Percentiles rank a stretch among this genome's conserved stretches.
Evolutionary conservation across 2,888 invertebrate species (phyloP).

Genomic region (Hypselothyrea guttata): DNA sequence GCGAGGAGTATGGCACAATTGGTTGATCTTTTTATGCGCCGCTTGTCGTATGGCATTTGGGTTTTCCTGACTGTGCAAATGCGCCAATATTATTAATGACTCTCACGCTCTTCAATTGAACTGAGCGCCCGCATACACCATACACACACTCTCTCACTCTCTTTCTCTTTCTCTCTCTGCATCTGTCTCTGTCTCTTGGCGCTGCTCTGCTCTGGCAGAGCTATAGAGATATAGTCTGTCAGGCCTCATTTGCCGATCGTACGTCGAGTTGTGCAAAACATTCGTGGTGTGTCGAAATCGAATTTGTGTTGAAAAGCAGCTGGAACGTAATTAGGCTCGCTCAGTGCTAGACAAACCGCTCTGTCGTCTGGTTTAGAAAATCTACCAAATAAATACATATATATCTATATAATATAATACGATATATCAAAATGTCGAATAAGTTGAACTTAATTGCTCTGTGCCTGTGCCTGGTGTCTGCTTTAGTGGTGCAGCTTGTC

Average conservation of each 20-base stretch:
- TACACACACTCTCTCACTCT: constrained; percentile 4
- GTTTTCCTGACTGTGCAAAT: constrained; percentile 46
- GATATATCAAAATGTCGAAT: constrained; percentile 47
- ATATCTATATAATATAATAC: background rate
- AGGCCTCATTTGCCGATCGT: constrained; percentile 45
- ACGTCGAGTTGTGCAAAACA: constrained; percentile 71
- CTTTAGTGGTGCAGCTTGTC: constrained; percentile 48
- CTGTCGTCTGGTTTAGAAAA: constrained; percentile 60
- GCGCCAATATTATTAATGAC: constrained; percentile 61
- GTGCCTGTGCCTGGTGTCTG: constrained; percentile 58
- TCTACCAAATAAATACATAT: constrained; percentile 8
- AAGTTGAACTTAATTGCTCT: constrained; percentile 43
- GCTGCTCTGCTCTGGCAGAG: constrained; percentile 4
- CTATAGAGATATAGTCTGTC: constrained; percentile 12
- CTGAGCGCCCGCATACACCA: constrained; percentile 46
- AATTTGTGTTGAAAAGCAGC: constrained; percentile 69
- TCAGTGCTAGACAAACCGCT: constrained; percentile 63
- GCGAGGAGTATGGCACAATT: constrained; percentile 23
- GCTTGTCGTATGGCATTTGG: constrained; percentile 42
- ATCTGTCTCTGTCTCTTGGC: background rate
- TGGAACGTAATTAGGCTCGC: constrained; percentile 55
- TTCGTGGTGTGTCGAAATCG: constrained; percentile 21
- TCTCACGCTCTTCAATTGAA: constrained; percentile 73
- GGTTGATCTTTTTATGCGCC: constrained; percentile 48
- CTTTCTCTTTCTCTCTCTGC: background rate